Evolutionary conservation across 2,113 vertebrate genomes (phyloP).

Genomic region (Chelonoidis abingdonii): DNA sequence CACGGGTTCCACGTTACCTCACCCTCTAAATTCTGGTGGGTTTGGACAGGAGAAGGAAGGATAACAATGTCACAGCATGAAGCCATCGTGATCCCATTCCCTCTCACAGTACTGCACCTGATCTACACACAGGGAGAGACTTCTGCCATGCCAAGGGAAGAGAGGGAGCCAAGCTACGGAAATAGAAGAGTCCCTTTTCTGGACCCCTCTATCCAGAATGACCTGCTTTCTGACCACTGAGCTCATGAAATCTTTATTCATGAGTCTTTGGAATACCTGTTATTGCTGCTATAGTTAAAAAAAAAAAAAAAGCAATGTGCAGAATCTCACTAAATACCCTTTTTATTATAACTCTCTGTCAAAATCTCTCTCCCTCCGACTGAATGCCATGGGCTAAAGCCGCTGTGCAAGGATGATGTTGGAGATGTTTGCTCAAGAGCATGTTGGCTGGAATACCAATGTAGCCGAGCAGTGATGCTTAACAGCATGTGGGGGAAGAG

Average conservation of each 20-base stretch:
- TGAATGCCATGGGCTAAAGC: slow-evolving; percentile 34
- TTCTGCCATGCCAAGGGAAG: background rate
- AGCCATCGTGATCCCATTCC: background rate
- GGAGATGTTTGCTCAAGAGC: background rate
- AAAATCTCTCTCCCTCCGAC: background rate
- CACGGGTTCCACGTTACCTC: background rate
- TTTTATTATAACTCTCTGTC: background rate
- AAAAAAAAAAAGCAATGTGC: background rate
- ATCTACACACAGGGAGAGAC: background rate
- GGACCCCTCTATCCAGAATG: background rate
- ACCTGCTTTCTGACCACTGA: background rate
- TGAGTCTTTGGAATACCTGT: background rate
- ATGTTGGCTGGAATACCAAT: slow-evolving; percentile 45
- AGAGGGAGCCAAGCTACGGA: background rate
- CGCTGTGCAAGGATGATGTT: background rate
- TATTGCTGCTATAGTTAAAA: background rate
- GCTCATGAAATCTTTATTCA: background rate
- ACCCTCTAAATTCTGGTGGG: accelerated
- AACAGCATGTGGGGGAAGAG: background rate
- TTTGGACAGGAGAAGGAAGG: background rate
- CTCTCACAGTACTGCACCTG: background rate
- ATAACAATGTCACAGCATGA: background rate
- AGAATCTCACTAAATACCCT: background rate
- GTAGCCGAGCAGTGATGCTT: background rate
- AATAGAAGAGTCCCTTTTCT: background rate